These are phyloP conservation scores for Sinocyclocheilus grahami DNA, from an alignment of 2,113 vertebrate species.

Conservation along the genomic window DNA sequence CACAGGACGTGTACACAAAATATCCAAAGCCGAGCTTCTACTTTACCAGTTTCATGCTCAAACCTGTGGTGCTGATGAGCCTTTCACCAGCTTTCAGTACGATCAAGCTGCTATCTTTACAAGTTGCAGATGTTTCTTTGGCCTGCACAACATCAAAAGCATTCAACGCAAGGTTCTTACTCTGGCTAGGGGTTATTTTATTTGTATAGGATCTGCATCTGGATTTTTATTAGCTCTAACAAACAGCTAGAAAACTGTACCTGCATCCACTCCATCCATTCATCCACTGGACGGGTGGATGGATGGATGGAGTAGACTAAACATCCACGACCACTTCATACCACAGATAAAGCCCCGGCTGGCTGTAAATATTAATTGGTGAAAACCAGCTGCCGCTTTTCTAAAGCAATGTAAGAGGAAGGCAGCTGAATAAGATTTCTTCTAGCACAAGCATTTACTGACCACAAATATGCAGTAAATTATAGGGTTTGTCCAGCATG, in stretches of 20 bases:
- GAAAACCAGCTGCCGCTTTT: slow-evolving; percentile 13
- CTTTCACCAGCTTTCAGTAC: slow-evolving; percentile 1
- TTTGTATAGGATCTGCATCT: neutral
- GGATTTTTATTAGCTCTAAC: neutral
- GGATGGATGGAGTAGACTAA: slow-evolving; percentile 3
- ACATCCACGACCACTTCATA: slow-evolving; percentile 3
- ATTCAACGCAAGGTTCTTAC: neutral
- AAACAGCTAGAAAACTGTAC: neutral
- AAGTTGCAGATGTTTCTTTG: slow-evolving; percentile 1
- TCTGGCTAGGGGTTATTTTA: neutral
- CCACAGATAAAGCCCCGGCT: slow-evolving; percentile 6
- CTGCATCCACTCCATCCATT: neutral
- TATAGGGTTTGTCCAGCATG: slow-evolving; percentile 21
- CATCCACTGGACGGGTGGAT: neutral
- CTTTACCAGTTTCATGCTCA: neutral
- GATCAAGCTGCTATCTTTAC: neutral
- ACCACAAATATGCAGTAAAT: slow-evolving; percentile 35
- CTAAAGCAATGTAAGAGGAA: neutral
- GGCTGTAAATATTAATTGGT: slow-evolving; percentile 9
- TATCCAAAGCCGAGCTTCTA: neutral
- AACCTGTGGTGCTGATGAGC: neutral
- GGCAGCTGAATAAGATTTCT: slow-evolving; percentile 7
- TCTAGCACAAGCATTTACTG: slow-evolving; percentile 12
- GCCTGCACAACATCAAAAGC: neutral
- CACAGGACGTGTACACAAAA: neutral